Evolutionary conservation across 2,113 vertebrate genomes (phyloP).

Genomic region (Pantherophis guttatus): DNA sequence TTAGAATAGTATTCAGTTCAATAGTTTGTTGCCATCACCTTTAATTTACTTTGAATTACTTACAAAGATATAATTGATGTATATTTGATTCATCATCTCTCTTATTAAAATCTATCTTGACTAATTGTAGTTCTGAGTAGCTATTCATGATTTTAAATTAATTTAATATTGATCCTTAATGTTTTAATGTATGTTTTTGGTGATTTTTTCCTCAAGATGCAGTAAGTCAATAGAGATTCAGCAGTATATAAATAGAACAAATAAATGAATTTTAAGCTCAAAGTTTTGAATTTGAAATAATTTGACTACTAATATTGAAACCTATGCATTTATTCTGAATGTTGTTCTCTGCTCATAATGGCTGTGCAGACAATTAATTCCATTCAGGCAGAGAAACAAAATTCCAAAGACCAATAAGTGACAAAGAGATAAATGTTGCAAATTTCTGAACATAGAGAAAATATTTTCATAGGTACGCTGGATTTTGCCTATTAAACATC

Average conservation of each 20-base stretch:
- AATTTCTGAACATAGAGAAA: not conserved
- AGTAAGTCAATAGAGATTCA: not conserved
- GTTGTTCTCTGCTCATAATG: not conserved
- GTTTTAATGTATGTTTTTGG: not conserved
- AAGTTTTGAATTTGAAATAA: not conserved
- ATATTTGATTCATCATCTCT: not conserved
- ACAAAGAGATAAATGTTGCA: not conserved
- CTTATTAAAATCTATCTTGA: not conserved
- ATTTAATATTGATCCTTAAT: not conserved
- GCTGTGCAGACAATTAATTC: not conserved
- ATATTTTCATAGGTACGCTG: not conserved
- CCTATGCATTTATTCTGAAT: not conserved
- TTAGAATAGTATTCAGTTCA: not conserved
- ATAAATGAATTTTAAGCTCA: not conserved
- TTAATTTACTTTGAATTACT: not conserved
- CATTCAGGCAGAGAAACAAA: not conserved
- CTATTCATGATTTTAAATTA: not conserved
- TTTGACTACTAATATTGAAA: not conserved
- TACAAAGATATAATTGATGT: not conserved
- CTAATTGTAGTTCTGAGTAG: not conserved
- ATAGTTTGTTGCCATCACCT: not conserved
- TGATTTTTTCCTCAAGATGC: not conserved
- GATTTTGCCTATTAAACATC: not conserved
- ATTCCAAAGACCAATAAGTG: not conserved
- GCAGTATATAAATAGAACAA: not conserved